Evolutionary conservation across 2,113 vertebrate species (phyloP), one percentile per base, ranked within the genome.

Genomic region (Oreochromis aureus): DNA sequence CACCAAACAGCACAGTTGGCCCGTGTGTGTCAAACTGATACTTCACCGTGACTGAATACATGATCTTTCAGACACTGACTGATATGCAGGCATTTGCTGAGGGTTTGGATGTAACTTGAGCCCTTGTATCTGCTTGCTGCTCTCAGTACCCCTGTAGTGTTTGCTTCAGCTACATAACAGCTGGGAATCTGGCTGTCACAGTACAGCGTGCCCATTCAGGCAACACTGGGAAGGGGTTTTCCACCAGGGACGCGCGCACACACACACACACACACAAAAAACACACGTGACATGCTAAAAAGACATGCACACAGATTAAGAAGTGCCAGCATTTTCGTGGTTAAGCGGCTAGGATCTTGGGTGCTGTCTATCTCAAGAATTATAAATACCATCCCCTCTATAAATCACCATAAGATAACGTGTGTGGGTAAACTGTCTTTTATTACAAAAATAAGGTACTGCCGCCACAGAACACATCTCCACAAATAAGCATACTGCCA

Each of bases 381-480:
- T 69, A 73, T 92, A 22, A 80, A 89, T 36, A 55, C 36, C 90
- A 80, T 39, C 3, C 24, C 18, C 48, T 51, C 44, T 55, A 87
- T 46, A 89, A 76, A 89, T 90, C 36, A 89, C 7, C 36, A 32
- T 22, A 24, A 73, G 59, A 59, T 86, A 59, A 79, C 12, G 24
- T 54, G 34, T 58, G 55, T 48, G 81, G 46, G 30, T 79, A 73
- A 94, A 89, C 69, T 59, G 46, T 80, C 6, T 94, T 96, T 96
- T 95, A 96, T 96, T 96, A 96, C 76, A 95, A 96, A 97, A 96
- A 96, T 95, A 95, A 89, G 85, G 46, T 84, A 76, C 82, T 84
- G 85, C 85, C 51, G 80, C 36, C 55, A 87, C 41, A 88, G 61
- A 83, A 87, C 86, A 88, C 85, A 79, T 89, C 69, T 81, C 19